Evolutionary conservation across 2,113 vertebrate genomes (phyloP), one percentile per base, ranked within the genome.

Genomic region (Leucosticte australis): DNA sequence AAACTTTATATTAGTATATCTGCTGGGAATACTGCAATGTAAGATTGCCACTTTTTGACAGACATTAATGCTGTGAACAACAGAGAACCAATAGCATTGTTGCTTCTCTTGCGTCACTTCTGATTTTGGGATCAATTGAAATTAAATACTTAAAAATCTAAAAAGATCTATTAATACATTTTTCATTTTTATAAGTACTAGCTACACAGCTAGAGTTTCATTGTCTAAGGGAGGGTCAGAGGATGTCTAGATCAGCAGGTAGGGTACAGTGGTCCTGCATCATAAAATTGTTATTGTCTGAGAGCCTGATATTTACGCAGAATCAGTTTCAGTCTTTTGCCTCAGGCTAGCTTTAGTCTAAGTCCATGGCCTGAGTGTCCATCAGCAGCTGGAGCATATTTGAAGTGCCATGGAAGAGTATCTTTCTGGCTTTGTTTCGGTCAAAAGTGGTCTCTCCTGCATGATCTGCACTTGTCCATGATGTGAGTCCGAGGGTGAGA

Each of bases 311-410:
- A 46, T 37, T 82, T 41, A 56, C 8, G 15, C 0, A 4, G 35
- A 77, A 60, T 27, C 39, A 3, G 4, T 74, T 76, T 64, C 37
- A 49, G 1, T 10, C 6, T 16, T 67, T 39, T 56, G 2, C 27
- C 10, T 83, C 57, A 33, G 31, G 4, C 26, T 35, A 24, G 19
- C 30, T 92, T 73, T 35, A 35, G 23, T 80, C 49, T 59, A 73
- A 55, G 4, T 8, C 55, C 0, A 0, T 24, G 57, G 33, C 8
- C 14, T 46, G 33, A n/a, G 39, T 6, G 11, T 7, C 41, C 17
- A 15, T 21, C 1, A 6, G 28, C 18, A 62, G 14, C 5, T 30
- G 11, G 2, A 84, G 7, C 15, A 24, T 19, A 71, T 80, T 60
- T 52, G 13, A 39, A 0, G 2, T 52, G 8, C 6, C 39, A 20